Evolutionary conservation across 2,888 invertebrate genomes (phyloP).

Genomic region (Eupithecia centaureata): DNA sequence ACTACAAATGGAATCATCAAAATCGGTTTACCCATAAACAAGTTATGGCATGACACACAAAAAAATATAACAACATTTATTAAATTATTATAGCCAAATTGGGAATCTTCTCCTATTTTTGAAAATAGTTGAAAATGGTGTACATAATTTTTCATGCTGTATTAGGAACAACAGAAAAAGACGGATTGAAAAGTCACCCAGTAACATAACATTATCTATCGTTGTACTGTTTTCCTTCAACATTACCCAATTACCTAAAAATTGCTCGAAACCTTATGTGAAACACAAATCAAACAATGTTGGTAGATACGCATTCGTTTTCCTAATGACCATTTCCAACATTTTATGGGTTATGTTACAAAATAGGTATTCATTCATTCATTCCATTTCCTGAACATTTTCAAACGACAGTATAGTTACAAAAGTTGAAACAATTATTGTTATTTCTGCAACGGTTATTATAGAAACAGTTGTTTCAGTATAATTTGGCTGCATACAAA

Average conservation of each 20-base stretch:
- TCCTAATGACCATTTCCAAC: background rate
- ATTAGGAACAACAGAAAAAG: background rate
- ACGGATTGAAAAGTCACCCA: background rate
- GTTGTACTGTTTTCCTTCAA: background rate
- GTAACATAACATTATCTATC: background rate
- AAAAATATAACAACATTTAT: no score
- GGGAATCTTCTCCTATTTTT: no score
- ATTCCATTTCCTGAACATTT: background rate
- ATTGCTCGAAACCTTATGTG: background rate
- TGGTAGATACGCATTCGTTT: background rate
- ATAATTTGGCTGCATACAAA: conserved; percentile 3
- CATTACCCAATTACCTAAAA: background rate
- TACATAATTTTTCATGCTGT: background rate
- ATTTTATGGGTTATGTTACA: background rate
- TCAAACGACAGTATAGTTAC: background rate
- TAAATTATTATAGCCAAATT: no score
- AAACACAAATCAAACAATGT: background rate
- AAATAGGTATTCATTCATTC: no score
- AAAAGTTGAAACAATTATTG: background rate
- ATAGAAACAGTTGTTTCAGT: conserved; percentile 5
- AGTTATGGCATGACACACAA: no score
- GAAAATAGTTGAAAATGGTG: no score
- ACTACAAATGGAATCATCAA: no score
- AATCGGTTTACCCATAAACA: no score
- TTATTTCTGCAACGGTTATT: conserved; percentile 1